Base-by-base conservation (phyloP, 1,140 invertebrate species). In the Drosophila tani region DNA sequence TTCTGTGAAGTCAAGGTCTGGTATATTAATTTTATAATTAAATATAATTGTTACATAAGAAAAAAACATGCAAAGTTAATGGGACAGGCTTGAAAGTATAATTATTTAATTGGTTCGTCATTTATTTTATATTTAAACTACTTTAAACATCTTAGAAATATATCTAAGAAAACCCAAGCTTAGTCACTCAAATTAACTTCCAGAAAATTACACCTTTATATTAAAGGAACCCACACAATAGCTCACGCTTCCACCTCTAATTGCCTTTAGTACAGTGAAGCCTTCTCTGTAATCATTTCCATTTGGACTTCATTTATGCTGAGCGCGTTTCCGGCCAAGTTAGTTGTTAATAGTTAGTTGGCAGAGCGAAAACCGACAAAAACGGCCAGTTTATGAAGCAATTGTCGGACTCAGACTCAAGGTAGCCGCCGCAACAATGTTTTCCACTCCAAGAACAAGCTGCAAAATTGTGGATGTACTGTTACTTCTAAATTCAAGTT, bases 401-500 rank as follows among this genome's bases (percentile, higher is more conserved):
- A 69, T 77, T 79, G 65, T 56, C 53, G 35, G 53, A 57, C 73
- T 35, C 47, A 70, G 53, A 57, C 73, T 35, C 47, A 70, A 65
- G 65, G 65, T 55, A 63, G 58, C 63, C 50, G 17, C 27, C 27
- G 17, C 43, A 71, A 60, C 67, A 59, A 71, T 79, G 76, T 79
- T 65, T 46, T 55, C 19, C 40, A 17, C 40, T 11, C 32, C 53
- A 45, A 88, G 81, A 90, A 88, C 81, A 69, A 81, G 85, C 80
- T 78, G 81, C 81, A 80, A 79, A 56, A 75, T 84, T 43, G 69
- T 29, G 69, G 67, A 59, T 71, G 49, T 49, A 74, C 70, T 73
- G 70, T 73, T 83, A 88, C 85, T 79, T 78, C 79, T 80, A 81
- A 88, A 82, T 86, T 81, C 55, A 86, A 86, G 78, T 79, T 68